Evolutionary conservation across 2,797 vertebrate species (phyloP), one percentile per base, ranked within the genome.

Genomic region (Denticeps clupeoides): DNA sequence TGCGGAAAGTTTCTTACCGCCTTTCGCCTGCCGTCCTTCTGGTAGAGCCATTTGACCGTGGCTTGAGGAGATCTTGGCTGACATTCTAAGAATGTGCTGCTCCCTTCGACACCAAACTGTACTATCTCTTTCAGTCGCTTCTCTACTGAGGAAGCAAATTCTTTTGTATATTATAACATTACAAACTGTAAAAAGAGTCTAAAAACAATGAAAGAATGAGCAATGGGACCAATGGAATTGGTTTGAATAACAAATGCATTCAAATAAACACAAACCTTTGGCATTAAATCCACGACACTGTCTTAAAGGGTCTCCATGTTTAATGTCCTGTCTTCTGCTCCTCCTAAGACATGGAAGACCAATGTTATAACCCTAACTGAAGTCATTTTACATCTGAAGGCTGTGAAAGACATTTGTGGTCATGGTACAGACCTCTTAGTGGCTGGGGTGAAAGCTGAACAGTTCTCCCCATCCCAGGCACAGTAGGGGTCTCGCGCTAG

Each of bases 41-140:
- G 77, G 56, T 53, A 62, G n/a, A 83, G 67, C 81, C 81, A 83
- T 38, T 78, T 79, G 32, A 79, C 53, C 1, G 69, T 62, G 2
- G 78, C 74, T 24, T 74, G 75, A 7, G 79, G 81, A 18, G 79
- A 82, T 18, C 72, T 58, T 1, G 78, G 75, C 45, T 72, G 74
- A 31, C 81, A 83, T 51, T 81, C 79, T 49, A 83, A 60, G 45
- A 82, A 82, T 0, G 73, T 68, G 7, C 73, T 82, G 50, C 75
- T 81, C 4, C 78, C 78, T 58, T 83, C 78, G 31, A 83, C 74
- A 1, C 79, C 78, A n/a, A 80, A 81, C 56, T 83, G 81, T 29
- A 79, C 56, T 0, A 69, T 74, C 48, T 79, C 79, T 5, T 62
- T 56, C 15, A 79, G 60, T 13, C 71, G 69, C 53, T 76, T 79